Conservation (phyloP, 2,797 vertebrate species). For the Hylomyscus alleni region DNA sequence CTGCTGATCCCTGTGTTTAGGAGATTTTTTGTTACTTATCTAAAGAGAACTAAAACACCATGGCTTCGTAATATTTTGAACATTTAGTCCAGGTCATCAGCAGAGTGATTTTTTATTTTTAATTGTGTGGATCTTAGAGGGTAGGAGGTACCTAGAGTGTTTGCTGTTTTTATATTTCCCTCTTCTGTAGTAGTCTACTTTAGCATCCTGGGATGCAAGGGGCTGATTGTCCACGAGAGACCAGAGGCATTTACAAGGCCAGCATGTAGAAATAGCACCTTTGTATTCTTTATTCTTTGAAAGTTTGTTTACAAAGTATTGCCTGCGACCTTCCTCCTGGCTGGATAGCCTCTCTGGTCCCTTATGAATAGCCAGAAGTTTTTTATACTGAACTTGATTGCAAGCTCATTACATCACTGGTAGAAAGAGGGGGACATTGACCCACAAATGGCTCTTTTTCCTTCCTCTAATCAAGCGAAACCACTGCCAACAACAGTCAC, state of each 20-base stretch:
- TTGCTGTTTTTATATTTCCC: not conserved
- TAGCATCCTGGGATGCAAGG: not conserved
- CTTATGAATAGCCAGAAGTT: not conserved
- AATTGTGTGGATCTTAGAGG: constrained; percentile 9
- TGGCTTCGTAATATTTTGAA: not conserved
- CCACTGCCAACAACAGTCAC: not conserved
- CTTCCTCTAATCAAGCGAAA: not conserved
- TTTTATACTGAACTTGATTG: not conserved
- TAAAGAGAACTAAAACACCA: not conserved
- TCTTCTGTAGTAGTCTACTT: not conserved
- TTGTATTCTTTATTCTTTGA: not conserved
- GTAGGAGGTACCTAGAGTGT: not conserved
- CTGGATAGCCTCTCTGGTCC: not conserved
- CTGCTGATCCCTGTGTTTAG: not conserved
- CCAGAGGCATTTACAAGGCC: not conserved
- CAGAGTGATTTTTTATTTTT: constrained; percentile 9
- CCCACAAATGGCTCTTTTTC: not conserved
- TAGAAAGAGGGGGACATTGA: not conserved
- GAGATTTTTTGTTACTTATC: not conserved
- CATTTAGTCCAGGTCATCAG: constrained; percentile 2
- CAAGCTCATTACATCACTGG: not conserved
- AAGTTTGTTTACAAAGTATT: not conserved
- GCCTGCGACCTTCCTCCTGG: not conserved
- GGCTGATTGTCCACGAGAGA: not conserved
- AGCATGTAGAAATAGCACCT: not conserved